These are phyloP conservation scores for Ditula angustiorana DNA, from an alignment of 2,888 invertebrate species.

Conservation along the genomic window DNA sequence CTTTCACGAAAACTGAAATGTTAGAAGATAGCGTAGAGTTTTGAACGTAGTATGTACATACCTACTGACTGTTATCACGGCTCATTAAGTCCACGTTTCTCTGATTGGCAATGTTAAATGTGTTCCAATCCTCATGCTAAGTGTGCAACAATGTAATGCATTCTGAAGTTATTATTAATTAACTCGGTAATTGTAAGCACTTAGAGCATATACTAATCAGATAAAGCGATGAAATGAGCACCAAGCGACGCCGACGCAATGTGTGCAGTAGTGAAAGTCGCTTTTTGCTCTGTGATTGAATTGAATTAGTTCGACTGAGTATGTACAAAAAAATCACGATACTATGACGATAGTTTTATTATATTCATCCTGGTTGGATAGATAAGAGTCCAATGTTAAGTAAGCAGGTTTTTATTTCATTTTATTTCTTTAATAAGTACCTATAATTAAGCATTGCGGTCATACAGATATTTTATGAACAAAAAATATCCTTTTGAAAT, in stretches of 20 bases:
- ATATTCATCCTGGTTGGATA: too few species aligned
- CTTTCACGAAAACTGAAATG: slow-evolving; percentile 1
- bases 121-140: neutral
- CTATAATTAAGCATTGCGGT: too few species aligned
- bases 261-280: slow-evolving; percentile 42
- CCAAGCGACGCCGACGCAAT: slow-evolving; percentile 1
- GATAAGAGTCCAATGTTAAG: too few species aligned
- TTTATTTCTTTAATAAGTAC: too few species aligned
- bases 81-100: neutral
- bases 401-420: too few species aligned
- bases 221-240: slow-evolving; percentile 24
- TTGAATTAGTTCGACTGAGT: slow-evolving; percentile 2
- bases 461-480: too few species aligned
- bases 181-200: slow-evolving; percentile 18
- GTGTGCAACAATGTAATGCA: neutral
- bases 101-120: neutral
- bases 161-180: neutral
- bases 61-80: neutral
- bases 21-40: neutral
- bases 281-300: slow-evolving; percentile 36
- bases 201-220: slow-evolving; percentile 24
- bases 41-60: neutral
- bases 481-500: too few species aligned
- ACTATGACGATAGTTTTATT: too few species aligned
- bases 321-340: neutral